These are phyloP conservation scores for Aleiodes sp. DNA, from an alignment of 1,140 invertebrate species.

Conservation along the genomic window DNA sequence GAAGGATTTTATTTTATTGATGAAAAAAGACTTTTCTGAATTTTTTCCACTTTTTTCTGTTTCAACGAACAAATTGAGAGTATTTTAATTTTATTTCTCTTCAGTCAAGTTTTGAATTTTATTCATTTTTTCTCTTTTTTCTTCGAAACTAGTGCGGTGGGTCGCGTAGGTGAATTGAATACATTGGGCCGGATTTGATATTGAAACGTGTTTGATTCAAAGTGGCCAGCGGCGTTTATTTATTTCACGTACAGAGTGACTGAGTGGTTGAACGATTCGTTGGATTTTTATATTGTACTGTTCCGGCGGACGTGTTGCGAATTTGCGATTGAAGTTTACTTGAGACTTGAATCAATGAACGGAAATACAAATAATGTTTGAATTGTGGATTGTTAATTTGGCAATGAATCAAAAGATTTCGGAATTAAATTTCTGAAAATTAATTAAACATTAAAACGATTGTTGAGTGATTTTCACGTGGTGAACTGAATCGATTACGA, in stretches of 20 bases:
- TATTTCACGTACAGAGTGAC: constrained; percentile 7
- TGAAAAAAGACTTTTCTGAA: too few relatives aligned
- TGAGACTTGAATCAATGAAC: neutral
- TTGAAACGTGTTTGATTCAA: neutral
- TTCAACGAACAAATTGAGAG: too few relatives aligned
- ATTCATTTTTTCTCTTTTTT: too few relatives aligned
- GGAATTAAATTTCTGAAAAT: neutral
- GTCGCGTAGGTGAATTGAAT: neutral
- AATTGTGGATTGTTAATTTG: neutral
- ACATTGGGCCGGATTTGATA: constrained; percentile 3
- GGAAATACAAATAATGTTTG: neutral
- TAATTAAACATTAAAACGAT: too few relatives aligned
- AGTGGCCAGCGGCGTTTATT: neutral
- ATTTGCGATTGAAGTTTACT: neutral
- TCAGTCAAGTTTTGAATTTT: too few relatives aligned
- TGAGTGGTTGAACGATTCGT: constrained; percentile 5
- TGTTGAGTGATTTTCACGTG: too few relatives aligned
- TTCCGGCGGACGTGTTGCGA: neutral
- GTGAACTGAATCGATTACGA: too few relatives aligned
- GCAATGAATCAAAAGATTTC: neutral
- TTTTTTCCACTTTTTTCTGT: too few relatives aligned
- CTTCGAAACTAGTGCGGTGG: neutral
- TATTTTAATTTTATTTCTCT: too few relatives aligned
- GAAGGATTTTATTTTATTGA: too few relatives aligned
- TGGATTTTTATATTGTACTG: constrained; percentile 2